Evolutionary conservation across 2,113 vertebrate genomes (phyloP).

Genomic region (Paramisgurnus dabryanus): DNA sequence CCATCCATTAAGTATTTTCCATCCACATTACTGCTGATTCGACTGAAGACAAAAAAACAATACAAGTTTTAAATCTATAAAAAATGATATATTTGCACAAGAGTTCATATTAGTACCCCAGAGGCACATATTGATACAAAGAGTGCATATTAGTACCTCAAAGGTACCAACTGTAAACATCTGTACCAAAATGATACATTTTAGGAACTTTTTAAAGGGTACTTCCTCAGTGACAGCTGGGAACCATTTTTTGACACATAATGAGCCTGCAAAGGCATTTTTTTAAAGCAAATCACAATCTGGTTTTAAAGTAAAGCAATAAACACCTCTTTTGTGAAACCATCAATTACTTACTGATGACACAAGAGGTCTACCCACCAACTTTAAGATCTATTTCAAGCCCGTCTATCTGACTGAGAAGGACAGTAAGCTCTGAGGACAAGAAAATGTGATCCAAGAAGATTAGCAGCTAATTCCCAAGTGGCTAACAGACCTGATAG

Average conservation of each 20-base stretch:
- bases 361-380: background rate
- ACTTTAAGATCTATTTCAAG: slow-evolving; percentile 52
- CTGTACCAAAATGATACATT: too few relatives aligned
- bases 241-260: too few relatives aligned
- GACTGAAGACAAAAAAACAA: slow-evolving; percentile 69
- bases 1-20: slow-evolving; percentile 92
- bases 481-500: slow-evolving; percentile 36
- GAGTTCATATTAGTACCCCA: too few relatives aligned
- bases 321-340: background rate
- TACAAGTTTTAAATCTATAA: too few relatives aligned
- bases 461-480: slow-evolving; percentile 65
- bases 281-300: too few relatives aligned
- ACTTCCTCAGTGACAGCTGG: too few relatives aligned
- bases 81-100: too few relatives aligned
- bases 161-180: too few relatives aligned
- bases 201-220: too few relatives aligned
- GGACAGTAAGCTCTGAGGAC: slow-evolving; percentile 67
- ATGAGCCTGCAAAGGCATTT: too few relatives aligned
- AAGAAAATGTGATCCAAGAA: slow-evolving; percentile 64
- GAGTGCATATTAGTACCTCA: too few relatives aligned
- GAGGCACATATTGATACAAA: too few relatives aligned
- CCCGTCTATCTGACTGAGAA: slow-evolving; percentile 60
- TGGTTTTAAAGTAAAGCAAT: background rate
- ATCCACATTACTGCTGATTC: slow-evolving; percentile 95
- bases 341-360: slow-evolving; percentile 1